Percentiles rank a stretch among this genome's conserved stretches.
Evolutionary conservation across 2,888 invertebrate genomes (phyloP).

Genomic region (Melanostoma mellinum): DNA sequence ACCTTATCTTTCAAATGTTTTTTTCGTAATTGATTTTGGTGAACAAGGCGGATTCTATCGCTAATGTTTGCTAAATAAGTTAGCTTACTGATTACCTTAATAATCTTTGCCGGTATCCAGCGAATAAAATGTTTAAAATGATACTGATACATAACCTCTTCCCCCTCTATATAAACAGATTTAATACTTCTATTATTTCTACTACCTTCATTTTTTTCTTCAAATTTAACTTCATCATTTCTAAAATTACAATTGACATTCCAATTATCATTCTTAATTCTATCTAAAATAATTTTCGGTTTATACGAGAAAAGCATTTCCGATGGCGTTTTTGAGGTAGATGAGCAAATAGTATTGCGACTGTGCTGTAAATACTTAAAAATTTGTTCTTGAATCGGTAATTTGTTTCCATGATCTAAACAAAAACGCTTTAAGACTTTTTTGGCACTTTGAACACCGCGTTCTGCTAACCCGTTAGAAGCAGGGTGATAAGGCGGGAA

Average conservation of each 20-base stretch:
- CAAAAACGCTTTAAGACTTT: constrained; percentile 48
- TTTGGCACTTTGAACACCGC: constrained; percentile 62
- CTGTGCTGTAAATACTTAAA: constrained; percentile 33
- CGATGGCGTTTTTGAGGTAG: constrained; percentile 16
- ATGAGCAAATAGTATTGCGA: constrained; percentile 14
- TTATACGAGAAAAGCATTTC: constrained; percentile 31
- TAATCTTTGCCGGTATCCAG: constrained; percentile 37
- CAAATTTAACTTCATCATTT: constrained; percentile 1
- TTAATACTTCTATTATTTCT: neutral
- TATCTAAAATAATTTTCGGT: constrained; percentile 26
- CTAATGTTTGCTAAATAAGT: constrained; percentile 26
- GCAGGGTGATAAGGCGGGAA: too few relatives aligned
- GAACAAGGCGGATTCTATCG: constrained; percentile 16
- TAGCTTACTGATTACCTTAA: constrained; percentile 22
- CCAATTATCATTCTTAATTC: constrained; percentile 5
- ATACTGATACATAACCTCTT: constrained; percentile 32
- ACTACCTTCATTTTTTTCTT: neutral
- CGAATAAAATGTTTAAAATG: constrained; percentile 26
- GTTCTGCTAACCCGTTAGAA: constrained; percentile 40
- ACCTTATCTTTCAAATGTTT: constrained; percentile 17
- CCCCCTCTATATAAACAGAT: constrained; percentile 12
- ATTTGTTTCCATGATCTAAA: neutral
- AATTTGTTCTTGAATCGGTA: constrained; percentile 32
- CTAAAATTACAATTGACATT: neutral
- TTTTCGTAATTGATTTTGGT: constrained; percentile 27